A percentile compares a stretch with the other conserved stretches of the same genome.
Evolutionary conservation across 2,797 vertebrate genomes (phyloP).

Genomic region (Pangasius macronema): DNA sequence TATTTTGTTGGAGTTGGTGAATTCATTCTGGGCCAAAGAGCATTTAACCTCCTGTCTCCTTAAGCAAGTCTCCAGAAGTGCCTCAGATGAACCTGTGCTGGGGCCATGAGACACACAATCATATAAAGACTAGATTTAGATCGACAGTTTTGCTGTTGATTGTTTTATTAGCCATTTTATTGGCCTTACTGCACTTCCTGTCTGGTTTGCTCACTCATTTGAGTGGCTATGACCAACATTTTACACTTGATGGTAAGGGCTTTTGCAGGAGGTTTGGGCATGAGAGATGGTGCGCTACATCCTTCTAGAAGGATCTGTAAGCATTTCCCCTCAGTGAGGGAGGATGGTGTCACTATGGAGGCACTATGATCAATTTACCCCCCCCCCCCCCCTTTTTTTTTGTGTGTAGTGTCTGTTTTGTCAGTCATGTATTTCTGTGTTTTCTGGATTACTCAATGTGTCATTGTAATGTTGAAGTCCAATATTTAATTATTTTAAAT

Average conservation of each 20-base stretch:
- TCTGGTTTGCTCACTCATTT: slow-evolving; percentile 61
- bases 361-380: slow-evolving; percentile 24
- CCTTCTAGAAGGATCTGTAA: slow-evolving; percentile 54
- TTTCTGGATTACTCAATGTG: neutral
- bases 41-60: slow-evolving; percentile 64
- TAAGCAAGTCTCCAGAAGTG: slow-evolving; percentile 42
- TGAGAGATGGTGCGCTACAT: slow-evolving; percentile 51
- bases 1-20: slow-evolving; percentile 83
- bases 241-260: slow-evolving; percentile 67
- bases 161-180: slow-evolving; percentile 51
- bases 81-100: neutral
- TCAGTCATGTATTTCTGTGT: slow-evolving; percentile 39
- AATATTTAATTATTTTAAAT: slow-evolving; percentile 15
- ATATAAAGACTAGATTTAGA: slow-evolving; percentile 20
- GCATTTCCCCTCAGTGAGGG: slow-evolving; percentile 76
- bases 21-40: slow-evolving; percentile 75
- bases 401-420: neutral
- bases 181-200: slow-evolving; percentile 68
- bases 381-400: neutral
- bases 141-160: slow-evolving; percentile 14
- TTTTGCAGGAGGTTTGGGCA: slow-evolving; percentile 49
- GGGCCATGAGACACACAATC: slow-evolving; percentile 50
- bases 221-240: slow-evolving; percentile 53
- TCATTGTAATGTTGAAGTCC: neutral
- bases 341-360: slow-evolving; percentile 41